phyloP scores from a whole-genome alignment of 2,113 vertebrate genomes.

The Mesoclemmys tuberculata region DNA sequence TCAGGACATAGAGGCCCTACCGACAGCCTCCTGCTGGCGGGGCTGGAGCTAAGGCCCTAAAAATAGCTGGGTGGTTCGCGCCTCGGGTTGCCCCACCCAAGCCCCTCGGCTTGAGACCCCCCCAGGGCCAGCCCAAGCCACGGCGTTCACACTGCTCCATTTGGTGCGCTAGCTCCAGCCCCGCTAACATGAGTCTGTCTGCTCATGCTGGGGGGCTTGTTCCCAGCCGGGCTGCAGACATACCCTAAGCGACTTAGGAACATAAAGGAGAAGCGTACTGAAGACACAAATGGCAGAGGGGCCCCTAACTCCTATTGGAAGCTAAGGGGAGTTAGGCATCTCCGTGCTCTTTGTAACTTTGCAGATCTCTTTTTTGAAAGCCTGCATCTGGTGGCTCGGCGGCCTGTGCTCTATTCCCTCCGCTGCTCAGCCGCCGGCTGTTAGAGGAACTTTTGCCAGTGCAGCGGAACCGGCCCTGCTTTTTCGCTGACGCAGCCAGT shows the following conservation, averaged over 20 bases:
- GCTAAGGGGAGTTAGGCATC: neutral
- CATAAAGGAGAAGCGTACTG: neutral
- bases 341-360: neutral
- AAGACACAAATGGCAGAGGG: neutral
- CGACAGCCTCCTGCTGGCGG: neutral
- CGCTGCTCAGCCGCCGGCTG: neutral
- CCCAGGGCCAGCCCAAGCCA: neutral
- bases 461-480: neutral
- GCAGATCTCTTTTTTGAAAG: neutral
- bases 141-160: neutral
- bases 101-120: neutral
- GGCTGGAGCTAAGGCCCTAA: neutral
- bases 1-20: neutral
- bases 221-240: neutral
- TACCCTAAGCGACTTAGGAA: neutral
- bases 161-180: too few species aligned
- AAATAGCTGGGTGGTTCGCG: neutral
- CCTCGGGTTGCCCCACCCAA: neutral
- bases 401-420: neutral
- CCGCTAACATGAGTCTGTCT: neutral
- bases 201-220: too few species aligned
- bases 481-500: neutral
- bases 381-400: neutral
- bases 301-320: neutral
- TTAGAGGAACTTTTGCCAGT: neutral